Base-by-base conservation (phyloP, 2,888 invertebrate genomes). In the Synergus japonicus region DNA sequence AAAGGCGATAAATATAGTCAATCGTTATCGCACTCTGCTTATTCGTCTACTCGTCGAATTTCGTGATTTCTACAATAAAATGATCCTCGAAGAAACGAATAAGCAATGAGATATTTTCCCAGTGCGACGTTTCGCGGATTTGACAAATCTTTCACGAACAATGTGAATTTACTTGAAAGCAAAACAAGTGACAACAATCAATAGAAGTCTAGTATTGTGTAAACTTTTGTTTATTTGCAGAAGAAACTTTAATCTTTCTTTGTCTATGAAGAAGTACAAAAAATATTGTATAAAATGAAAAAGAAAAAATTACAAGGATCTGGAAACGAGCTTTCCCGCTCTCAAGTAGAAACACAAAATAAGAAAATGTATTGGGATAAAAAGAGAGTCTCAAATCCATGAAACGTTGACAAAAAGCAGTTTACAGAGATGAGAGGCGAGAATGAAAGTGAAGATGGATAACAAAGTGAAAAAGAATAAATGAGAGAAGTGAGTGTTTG, bases 401-500 rank as follows among this genome's bases (percentile, higher is more conserved):
- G 54, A 37, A 73, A 12, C n/a, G 41, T 41, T 73, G 73, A 54
- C 41, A 73, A 58, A 73, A 58, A 41, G 58, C 41, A 73, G 54
- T 58, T 73, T 58, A 73, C n/a, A 37, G 54, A 54, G 12, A 54
- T 41, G 54, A 54, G 37, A 46, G 5, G 29, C 29, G 13, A 63
- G 63, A 63, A 63, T 63, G 29, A 13, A 13, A 29, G 63, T 63
- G 29, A 63, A 29, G 29, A 13, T 63, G 12, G 29, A 63, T 13
- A 63, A 5, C 13, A 63, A 63, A 60, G 60, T 12, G 22, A 44
- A n/a, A 22, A 69, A 69, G 15, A 13, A 43, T 3, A 10, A 13
- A 58, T 73, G 54, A n/a, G 37, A 73, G 58, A 37, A 54, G 41
- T 73, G 73, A 58, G 46, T 69, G n/a, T 49, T 46, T 69, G 49